These are phyloP conservation scores for Oreotragus oreotragus DNA, from an alignment of 2,113 vertebrate species.

Conservation along the genomic window DNA sequence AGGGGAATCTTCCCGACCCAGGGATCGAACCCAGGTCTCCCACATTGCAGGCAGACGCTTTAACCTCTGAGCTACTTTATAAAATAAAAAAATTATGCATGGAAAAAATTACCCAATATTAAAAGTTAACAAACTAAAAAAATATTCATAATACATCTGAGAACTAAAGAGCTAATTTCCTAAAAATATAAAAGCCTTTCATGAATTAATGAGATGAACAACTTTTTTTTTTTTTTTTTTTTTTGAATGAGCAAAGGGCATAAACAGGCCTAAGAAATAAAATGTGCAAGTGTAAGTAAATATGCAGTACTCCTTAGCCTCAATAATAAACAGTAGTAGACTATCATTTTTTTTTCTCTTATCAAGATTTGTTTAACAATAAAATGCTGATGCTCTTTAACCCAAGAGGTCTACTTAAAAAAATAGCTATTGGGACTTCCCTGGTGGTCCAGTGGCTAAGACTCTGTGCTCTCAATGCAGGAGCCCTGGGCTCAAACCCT, in stretches of 20 bases:
- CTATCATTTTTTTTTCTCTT: neutral
- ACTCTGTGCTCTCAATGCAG: neutral
- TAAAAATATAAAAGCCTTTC: neutral
- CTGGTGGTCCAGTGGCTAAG: neutral
- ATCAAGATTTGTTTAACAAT: neutral
- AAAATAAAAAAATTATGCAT: neutral
- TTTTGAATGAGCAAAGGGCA: neutral
- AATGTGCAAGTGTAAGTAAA: neutral
- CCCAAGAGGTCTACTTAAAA: neutral
- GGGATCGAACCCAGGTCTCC: no score
- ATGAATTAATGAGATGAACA: neutral
- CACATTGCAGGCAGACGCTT: no score
- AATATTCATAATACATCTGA: neutral
- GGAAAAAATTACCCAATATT: neutral
- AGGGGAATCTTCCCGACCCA: no score
- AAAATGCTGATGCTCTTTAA: neutral
- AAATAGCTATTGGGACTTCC: neutral
- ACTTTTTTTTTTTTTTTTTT: neutral
- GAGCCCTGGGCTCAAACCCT: neutral
- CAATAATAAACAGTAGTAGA: neutral
- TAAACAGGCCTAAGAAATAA: neutral
- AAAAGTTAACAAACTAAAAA: neutral
- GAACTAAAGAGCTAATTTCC: slow-evolving; percentile 2
- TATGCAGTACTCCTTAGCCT: neutral
- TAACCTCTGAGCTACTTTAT: no score